These are phyloP conservation scores for Lucilia sericata DNA, from an alignment of 1,140 invertebrate genomes.

Conservation along the genomic window DNA sequence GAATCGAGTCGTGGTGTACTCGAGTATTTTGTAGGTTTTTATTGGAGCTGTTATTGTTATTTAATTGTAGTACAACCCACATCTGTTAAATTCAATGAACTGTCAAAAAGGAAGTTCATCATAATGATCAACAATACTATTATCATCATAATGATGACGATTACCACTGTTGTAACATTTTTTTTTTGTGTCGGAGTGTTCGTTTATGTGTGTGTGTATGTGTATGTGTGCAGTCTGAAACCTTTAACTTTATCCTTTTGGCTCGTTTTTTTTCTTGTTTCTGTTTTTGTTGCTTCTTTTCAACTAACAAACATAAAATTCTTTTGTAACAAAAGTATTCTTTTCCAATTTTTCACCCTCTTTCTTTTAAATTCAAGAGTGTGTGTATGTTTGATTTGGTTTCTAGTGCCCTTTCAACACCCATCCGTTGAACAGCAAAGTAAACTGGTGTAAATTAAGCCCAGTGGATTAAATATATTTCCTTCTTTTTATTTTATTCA, in stretches of 20 bases:
- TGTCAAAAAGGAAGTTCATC: constrained; percentile 62
- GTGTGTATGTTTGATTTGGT: neutral
- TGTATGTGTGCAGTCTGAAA: neutral
- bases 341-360: constrained; percentile 3
- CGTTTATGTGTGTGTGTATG: neutral
- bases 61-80: constrained; percentile 52
- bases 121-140: constrained; percentile 42
- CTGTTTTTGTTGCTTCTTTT: neutral
- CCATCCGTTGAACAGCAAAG: neutral
- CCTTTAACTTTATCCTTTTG: neutral
- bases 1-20: neutral
- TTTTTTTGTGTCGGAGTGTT: constrained; percentile 1
- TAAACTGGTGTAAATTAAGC: constrained; percentile 48
- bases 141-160: constrained; percentile 22
- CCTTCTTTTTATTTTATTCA: constrained; percentile 29
- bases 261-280: neutral
- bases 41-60: constrained; percentile 44
- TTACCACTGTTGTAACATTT: neutral
- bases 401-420: neutral
- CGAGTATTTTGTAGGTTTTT: constrained; percentile 22
- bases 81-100: constrained; percentile 67
- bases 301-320: neutral
- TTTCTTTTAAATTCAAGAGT: neutral
- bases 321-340: neutral
- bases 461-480: constrained; percentile 45